Evolutionary conservation across 2,888 invertebrate species (phyloP).

Genomic region (Amphipyra tragopoginis): DNA sequence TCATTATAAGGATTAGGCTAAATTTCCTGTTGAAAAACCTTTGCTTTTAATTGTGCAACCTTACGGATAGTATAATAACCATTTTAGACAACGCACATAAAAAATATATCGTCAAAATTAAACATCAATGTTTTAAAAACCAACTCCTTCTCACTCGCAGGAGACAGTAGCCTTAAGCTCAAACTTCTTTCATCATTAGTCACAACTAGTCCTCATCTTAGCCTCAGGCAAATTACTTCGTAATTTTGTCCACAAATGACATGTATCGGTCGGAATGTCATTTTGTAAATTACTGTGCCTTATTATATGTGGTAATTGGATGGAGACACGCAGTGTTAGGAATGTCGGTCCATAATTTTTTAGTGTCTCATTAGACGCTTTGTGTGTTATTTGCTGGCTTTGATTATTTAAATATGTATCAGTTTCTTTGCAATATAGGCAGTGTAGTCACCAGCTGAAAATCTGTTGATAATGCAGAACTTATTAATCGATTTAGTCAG

Average conservation of each 20-base stretch:
- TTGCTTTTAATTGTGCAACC: no score
- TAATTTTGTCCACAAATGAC: slow-evolving; percentile 81
- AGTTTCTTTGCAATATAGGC: no score
- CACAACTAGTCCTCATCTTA: slow-evolving; percentile 56
- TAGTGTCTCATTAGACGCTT: slow-evolving; percentile 52
- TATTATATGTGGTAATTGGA: slow-evolving; percentile 75
- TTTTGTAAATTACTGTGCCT: slow-evolving; percentile 79
- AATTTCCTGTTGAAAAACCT: no score
- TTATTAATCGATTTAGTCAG: no score
- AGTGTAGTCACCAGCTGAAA: no score
- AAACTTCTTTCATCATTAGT: slow-evolving; percentile 55
- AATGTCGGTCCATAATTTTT: slow-evolving; percentile 66
- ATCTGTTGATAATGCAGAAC: no score
- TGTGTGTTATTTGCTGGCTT: slow-evolving; percentile 22
- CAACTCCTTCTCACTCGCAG: slow-evolving; percentile 7
- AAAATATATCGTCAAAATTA: neutral
- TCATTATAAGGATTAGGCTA: no score
- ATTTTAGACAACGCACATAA: neutral
- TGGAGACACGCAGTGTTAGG: slow-evolving; percentile 76
- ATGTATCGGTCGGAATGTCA: slow-evolving; percentile 83
- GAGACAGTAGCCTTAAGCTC: slow-evolving; percentile 51
- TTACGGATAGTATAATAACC: no score
- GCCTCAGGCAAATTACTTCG: slow-evolving; percentile 72
- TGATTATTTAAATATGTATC: neutral
- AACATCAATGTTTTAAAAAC: neutral